Evolutionary conservation across 1,140 invertebrate species (phyloP), one percentile per base, ranked within the genome.

Genomic region (Drosophila lini): DNA sequence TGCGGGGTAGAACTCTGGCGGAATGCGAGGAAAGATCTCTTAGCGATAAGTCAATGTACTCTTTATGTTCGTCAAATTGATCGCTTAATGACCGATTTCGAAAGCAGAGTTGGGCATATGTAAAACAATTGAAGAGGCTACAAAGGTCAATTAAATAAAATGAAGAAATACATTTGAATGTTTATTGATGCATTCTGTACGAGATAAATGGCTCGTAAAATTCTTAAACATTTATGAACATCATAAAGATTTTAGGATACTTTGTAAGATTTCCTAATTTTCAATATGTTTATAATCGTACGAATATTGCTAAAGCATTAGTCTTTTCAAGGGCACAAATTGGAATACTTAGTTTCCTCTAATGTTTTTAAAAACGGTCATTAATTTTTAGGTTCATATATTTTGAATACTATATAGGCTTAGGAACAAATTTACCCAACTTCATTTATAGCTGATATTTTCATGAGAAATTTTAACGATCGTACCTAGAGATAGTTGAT

Each of bases 51-150:
- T 65, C 32, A 65, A 38, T 65, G 40, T 19, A 62, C 62, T 45
- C 60, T 58, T 45, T 8, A 65, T 65, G 57, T 28, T 45, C 25
- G 38, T 60, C 62, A 28, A 65, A 65, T 31, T 63, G 58, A 65
- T 65, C 58, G 16, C 19, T 65, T 34, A 32, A 63, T 63, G 56
- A 34, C 57, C 61, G 52, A 42, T 34, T 31, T 59, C 19, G 25
- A 63, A 59, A 31, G 36, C 34, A 59, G 28, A 22, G 36, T 22
- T 58, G 36, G 36, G 6, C 16, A 25, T 55, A 56, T 52, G n/a
- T 60, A 36, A 41, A 31, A 32, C 38, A 41, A 41, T 25, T 42
- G 16, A 63, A 42, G 10, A 10, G 36, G 36, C 15, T 10, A 7
- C 15, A 63, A 28, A 59, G 60, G 36, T 63, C 52, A 63, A 41